Conservation (phyloP, 2,113 vertebrate species). For the Aspiorhynchus laticeps region DNA sequence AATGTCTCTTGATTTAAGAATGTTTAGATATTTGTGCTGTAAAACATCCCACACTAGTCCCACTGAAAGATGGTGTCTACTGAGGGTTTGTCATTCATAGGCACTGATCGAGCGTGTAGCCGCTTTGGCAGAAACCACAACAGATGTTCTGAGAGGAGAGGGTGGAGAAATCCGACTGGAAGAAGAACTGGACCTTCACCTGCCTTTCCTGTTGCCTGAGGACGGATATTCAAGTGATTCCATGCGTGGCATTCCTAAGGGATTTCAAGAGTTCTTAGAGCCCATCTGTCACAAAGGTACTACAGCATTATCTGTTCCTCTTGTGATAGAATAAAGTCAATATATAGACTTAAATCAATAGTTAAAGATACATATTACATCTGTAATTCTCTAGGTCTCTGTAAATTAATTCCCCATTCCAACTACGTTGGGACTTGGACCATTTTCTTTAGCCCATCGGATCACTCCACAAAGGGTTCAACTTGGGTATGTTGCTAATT, state of each 20-base stretch:
- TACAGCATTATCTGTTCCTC: not conserved
- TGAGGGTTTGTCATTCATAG: constrained; percentile 51
- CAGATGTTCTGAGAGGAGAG: constrained; percentile 82
- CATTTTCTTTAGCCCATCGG: constrained; percentile 80
- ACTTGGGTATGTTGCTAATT: constrained; percentile 73
- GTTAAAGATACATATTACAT: not conserved
- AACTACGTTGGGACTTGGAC: constrained; percentile 86
- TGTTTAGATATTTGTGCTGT: not conserved
- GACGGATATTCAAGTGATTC: constrained; percentile 91
- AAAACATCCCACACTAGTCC: too few relatives aligned
- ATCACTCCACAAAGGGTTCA: constrained; percentile 74
- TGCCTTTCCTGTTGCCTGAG: constrained; percentile 92
- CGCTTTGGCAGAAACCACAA: constrained; percentile 80
- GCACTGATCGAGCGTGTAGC: constrained; percentile 86
- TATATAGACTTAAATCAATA: not conserved
- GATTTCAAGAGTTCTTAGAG: constrained; percentile 89
- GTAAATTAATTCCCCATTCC: constrained; percentile 78
- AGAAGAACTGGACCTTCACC: constrained; percentile 88
- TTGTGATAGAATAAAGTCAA: not conserved
- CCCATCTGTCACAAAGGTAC: constrained; percentile 87
- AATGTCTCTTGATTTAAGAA: not conserved
- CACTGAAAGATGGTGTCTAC: not conserved
- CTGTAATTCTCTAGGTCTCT: constrained; percentile 78
- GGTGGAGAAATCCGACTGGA: constrained; percentile 83
- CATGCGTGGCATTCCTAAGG: constrained; percentile 85